Evolutionary conservation across 2,797 vertebrate genomes (phyloP).

Genomic region (Potorous gilbertii): DNA sequence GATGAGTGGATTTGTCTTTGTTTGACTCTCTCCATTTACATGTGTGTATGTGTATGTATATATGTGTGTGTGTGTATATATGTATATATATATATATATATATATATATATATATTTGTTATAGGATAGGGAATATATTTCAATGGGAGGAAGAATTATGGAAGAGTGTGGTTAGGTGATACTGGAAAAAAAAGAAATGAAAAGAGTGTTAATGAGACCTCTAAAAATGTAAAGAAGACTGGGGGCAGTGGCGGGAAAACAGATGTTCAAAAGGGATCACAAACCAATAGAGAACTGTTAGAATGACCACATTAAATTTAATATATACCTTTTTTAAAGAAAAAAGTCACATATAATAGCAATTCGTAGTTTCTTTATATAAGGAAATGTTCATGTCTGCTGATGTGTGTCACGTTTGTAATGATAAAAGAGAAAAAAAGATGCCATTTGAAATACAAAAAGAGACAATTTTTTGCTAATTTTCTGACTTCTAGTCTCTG

Average conservation of each 20-base stretch:
- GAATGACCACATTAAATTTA: not conserved
- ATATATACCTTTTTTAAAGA: not conserved
- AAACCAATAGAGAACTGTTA: not conserved
- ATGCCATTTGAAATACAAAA: not conserved
- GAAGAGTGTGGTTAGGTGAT: not conserved
- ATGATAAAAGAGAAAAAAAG: not conserved
- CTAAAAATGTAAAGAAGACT: not conserved
- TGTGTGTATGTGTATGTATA: too few relatives aligned
- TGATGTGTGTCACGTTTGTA: not conserved
- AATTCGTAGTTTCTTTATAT: not conserved
- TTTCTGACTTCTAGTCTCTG: not conserved
- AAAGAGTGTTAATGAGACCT: not conserved
- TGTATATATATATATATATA: too few relatives aligned
- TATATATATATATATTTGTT: not conserved
- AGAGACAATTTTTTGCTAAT: not conserved
- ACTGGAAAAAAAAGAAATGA: not conserved
- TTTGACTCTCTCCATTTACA: not conserved
- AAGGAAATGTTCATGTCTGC: not conserved
- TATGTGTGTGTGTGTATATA: too few relatives aligned
- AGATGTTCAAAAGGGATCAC: not conserved
- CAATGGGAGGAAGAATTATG: not conserved
- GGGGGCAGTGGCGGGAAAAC: not conserved
- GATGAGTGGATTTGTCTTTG: not conserved
- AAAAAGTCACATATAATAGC: not conserved
- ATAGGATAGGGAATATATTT: not conserved